These are phyloP conservation scores for Hozukius guyotensis DNA, from an alignment of 2,797 vertebrate species.

Conservation along the genomic window DNA sequence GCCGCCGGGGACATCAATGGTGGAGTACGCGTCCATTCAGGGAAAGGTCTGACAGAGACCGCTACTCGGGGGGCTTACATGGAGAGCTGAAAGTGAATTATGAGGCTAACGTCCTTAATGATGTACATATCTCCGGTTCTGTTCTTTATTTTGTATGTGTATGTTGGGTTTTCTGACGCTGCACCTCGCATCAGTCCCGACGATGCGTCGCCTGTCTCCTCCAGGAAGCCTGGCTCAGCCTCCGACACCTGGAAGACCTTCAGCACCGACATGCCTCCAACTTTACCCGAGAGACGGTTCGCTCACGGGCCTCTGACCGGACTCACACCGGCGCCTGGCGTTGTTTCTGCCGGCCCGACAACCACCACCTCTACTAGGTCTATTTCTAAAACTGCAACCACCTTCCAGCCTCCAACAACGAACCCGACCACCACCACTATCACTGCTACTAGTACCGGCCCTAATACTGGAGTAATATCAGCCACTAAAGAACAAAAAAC, in stretches of 20 bases:
- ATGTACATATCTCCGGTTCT: constrained; percentile 79
- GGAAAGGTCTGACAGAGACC: constrained; percentile 79
- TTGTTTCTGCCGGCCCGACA: constrained; percentile 39
- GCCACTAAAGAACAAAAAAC: constrained; percentile 27
- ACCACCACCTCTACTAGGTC: constrained; percentile 19
- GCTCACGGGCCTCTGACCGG: constrained; percentile 53
- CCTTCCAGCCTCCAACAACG: constrained; percentile 52
- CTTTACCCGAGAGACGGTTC: constrained; percentile 47
- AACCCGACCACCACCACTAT: constrained; percentile 41
- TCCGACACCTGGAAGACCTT: constrained; percentile 66
- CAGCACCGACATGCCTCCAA: constrained; percentile 60
- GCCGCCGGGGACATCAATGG: constrained; percentile 69
- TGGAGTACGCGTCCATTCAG: constrained; percentile 74
- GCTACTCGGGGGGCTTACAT: constrained; percentile 73
- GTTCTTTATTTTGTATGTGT: constrained; percentile 75
- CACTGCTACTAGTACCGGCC: constrained; percentile 1
- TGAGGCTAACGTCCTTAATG: constrained; percentile 80
- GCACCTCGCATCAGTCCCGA: constrained; percentile 75
- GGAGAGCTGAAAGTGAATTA: constrained; percentile 81
- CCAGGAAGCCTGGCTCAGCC: constrained; percentile 71
- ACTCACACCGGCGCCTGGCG: constrained; percentile 56
- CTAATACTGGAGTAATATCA: constrained; percentile 23
- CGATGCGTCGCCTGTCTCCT: constrained; percentile 77
- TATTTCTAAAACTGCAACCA: constrained; percentile 37
- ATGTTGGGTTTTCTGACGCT: constrained; percentile 75